Evolutionary conservation across 2,113 vertebrate genomes (phyloP), one percentile per base, ranked within the genome.

Genomic region (Tetrax tetrax): DNA sequence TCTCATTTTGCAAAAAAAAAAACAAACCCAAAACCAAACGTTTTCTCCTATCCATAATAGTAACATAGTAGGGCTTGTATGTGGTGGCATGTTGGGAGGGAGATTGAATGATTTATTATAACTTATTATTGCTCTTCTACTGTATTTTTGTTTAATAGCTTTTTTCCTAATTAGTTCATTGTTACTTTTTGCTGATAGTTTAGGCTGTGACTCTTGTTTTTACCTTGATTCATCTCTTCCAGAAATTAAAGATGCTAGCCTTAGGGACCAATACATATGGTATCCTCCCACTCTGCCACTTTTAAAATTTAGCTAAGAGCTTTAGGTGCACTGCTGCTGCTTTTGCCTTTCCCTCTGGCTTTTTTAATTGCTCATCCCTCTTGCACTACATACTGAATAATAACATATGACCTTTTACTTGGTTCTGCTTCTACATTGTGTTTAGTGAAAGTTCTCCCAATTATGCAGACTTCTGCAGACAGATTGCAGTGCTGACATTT

Each of bases 331-430:
- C 33, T 70, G 70, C 51, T 91, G 65, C 70, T 93, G 89, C 59
- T 90, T 90, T 91, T 94, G 63, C 94, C 38, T 88, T 83, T 96
- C 65, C 29, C 63, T 72, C 74, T 96, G 83, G 45, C 80, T 96
- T 94, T 81, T 93, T 93, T 92, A 95, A 87, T 95, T 93, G 82
- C 50, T 93, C 61, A 93, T 45, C 83, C 66, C 74, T 92, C 28
- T 97, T 96, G 71, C 48, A 20, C 60, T 56, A 89, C 35, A 38
- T 22, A 92, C 83, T 95, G 93, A 96, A 87, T 89, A 93, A 96
- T 87, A 92, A 77, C 69, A 70, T 31, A 91, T 94, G 90, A 94
- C 82, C 74, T 91, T 96, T 96, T 91, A 89, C 89, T 91, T 89
- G 57, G 28, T 93, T n/a, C 70, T 96, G 89, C 47, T 38, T 92